phyloP scores from a whole-genome alignment of 2,113 vertebrate species.

The Astur gentilis region DNA sequence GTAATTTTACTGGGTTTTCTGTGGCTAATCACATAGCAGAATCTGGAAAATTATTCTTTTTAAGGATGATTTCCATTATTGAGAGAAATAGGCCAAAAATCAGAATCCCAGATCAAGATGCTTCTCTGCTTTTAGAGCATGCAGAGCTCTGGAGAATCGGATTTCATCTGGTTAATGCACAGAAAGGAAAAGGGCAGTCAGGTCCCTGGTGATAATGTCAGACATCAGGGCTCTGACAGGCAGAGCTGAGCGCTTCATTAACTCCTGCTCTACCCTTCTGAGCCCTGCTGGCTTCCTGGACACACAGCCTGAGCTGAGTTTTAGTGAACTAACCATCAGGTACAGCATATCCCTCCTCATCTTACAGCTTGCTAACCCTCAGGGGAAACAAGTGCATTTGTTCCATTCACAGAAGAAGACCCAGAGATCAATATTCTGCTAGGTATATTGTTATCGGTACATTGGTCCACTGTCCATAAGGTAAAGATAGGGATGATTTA shows the following conservation, averaged over 20 bases:
- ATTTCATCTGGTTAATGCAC: background rate
- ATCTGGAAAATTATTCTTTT: constrained; percentile 1
- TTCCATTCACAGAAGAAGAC: background rate
- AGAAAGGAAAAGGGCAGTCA: background rate
- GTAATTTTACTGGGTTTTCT: constrained; percentile 13
- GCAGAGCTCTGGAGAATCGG: background rate
- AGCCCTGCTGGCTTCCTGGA: background rate
- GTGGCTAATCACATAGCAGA: background rate
- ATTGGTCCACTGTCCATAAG: background rate
- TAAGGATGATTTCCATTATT: background rate
- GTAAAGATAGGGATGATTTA: background rate
- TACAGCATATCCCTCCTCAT: background rate
- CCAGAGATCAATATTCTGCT: background rate
- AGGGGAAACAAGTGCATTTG: background rate
- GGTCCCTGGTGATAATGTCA: background rate
- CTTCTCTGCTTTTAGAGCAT: background rate
- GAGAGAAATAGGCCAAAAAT: background rate
- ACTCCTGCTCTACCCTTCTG: background rate
- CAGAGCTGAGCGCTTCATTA: background rate
- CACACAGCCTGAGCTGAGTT: background rate
- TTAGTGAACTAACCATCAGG: background rate
- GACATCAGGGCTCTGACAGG: background rate
- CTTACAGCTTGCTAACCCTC: background rate
- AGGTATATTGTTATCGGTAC: background rate
- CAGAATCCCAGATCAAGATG: background rate